Conservation (phyloP, 2,888 invertebrate genomes). For the Hyalella azteca region DNA sequence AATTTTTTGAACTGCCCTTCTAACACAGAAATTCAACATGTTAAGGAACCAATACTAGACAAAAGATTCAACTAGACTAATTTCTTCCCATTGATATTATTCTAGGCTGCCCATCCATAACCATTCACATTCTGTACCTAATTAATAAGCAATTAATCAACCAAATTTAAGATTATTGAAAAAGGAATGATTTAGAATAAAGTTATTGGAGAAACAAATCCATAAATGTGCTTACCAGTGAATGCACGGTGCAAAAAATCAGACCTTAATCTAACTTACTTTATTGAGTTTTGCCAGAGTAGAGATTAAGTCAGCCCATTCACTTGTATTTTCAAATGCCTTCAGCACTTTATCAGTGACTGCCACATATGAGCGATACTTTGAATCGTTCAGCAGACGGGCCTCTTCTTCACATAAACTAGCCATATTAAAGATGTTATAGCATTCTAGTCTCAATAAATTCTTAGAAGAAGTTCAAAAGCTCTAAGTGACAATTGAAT, state of each 20-base stretch:
- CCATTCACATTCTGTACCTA: neutral
- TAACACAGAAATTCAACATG: no score
- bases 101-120: neutral
- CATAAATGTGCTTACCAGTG: neutral
- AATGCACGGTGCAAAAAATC: no score
- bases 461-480: no score
- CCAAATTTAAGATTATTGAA: neutral
- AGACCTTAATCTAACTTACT: conserved; percentile 69
- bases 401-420: conserved; percentile 70
- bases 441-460: no score
- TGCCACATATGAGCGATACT: conserved; percentile 78
- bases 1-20: no score
- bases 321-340: conserved; percentile 90
- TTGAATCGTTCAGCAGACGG: conserved; percentile 80
- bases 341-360: conserved; percentile 86
- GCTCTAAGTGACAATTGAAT: no score
- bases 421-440: conserved; percentile 53
- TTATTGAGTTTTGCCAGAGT: conserved; percentile 88
- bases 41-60: no score
- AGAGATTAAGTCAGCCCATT: conserved; percentile 93
- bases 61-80: no score
- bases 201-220: conserved; percentile 10
- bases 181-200: neutral
- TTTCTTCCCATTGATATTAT: neutral
- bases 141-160: neutral